These are phyloP conservation scores for Pluvialis apricaria DNA, from an alignment of 2,113 vertebrate species.

Conservation along the genomic window DNA sequence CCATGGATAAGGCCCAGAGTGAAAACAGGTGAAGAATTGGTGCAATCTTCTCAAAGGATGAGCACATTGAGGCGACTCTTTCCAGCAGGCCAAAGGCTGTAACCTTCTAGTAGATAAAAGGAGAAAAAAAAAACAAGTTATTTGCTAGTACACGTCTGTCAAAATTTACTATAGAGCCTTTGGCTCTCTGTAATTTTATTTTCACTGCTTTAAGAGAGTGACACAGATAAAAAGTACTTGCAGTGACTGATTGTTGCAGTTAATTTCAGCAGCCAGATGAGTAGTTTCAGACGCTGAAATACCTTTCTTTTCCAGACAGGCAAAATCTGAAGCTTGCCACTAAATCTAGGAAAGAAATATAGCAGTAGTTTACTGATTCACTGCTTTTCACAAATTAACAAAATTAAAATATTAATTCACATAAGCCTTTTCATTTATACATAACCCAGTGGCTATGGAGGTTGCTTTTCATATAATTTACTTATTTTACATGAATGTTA, in stretches of 20 bases:
- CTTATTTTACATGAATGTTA: neutral
- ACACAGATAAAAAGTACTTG: neutral
- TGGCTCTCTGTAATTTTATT: neutral
- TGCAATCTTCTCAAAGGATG: neutral
- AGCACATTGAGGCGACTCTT: neutral
- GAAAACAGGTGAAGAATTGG: neutral
- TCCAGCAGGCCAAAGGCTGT: neutral
- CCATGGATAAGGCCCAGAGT: neutral
- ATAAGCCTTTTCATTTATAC: neutral
- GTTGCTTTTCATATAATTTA: neutral
- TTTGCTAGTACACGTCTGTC: neutral
- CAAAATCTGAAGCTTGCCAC: neutral
- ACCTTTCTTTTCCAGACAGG: neutral
- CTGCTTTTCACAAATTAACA: neutral
- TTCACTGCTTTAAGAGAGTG: neutral
- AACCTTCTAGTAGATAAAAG: neutral
- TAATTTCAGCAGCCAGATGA: neutral
- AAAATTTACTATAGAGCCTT: neutral
- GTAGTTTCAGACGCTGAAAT: neutral
- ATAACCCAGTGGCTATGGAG: neutral
- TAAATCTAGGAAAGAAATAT: neutral
- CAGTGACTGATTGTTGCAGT: neutral
- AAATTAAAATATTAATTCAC: neutral
- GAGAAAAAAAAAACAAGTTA: neutral
- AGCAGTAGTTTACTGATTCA: neutral